Evolutionary conservation across 2,797 vertebrate genomes (phyloP).

Genomic region (Eurystomus glaucurus): DNA sequence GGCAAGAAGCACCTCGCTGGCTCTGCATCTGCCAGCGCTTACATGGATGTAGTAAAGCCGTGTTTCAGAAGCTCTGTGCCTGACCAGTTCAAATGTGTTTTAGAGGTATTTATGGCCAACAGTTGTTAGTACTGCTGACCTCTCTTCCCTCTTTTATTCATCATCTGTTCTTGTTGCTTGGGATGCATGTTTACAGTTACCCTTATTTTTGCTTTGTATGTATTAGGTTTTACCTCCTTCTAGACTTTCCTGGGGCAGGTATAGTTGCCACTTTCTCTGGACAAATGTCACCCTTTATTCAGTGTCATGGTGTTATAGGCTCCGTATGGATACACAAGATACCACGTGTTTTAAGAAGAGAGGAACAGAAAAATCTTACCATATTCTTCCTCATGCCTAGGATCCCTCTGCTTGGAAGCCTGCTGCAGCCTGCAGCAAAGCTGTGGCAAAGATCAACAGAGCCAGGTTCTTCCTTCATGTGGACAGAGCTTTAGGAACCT

Average conservation of each 20-base stretch:
- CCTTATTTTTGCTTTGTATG: accelerated
- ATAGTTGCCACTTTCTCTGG: not conserved
- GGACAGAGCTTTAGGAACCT: not conserved
- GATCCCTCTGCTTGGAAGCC: not conserved
- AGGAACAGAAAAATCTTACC: not conserved
- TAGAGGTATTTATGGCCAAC: not conserved
- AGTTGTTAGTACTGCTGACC: not conserved
- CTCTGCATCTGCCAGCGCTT: not conserved
- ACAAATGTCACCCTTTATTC: not conserved
- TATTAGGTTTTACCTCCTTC: not conserved
- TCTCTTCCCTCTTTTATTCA: not conserved
- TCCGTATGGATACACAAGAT: accelerated
- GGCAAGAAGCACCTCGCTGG: not conserved
- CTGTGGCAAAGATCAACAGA: not conserved
- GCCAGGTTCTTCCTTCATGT: not conserved
- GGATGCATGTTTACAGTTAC: not conserved
- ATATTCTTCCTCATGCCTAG: not conserved
- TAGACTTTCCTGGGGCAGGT: not conserved
- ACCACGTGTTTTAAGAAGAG: not conserved
- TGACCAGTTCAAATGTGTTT: not conserved
- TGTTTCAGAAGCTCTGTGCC: not conserved
- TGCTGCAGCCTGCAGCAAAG: not conserved
- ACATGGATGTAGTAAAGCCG: not conserved
- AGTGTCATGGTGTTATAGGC: too few relatives aligned
- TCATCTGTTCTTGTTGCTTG: not conserved